Percentiles rank a stretch among this genome's conserved stretches.
Evolutionary conservation across 2,888 invertebrate genomes (phyloP).

Genomic region (Drosophila emarginata): DNA sequence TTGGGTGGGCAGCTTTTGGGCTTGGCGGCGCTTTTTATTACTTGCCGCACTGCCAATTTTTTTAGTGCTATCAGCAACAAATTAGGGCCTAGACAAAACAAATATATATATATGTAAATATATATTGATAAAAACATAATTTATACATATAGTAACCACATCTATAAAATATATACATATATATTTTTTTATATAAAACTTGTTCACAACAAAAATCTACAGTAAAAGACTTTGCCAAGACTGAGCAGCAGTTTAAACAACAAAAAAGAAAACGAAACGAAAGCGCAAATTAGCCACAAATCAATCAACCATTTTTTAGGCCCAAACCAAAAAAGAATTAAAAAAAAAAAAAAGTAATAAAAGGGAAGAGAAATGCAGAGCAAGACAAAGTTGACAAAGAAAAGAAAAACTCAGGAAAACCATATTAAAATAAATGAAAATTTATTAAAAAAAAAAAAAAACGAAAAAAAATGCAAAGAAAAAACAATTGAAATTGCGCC

Average conservation of each 20-base stretch:
- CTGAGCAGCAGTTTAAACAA: slow-evolving; percentile 65
- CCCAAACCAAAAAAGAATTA: slow-evolving; percentile 38
- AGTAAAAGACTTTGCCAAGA: slow-evolving; percentile 72
- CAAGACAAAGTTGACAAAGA: slow-evolving; percentile 15
- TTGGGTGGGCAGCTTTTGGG: slow-evolving; percentile 34
- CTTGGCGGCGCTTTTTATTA: slow-evolving; percentile 58
- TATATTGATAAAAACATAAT: slow-evolving; percentile 48
- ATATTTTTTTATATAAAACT: slow-evolving; percentile 4
- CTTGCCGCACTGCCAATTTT: slow-evolving; percentile 62
- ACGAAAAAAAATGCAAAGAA: slow-evolving; percentile 15
- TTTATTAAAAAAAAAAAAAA: slow-evolving; percentile 18
- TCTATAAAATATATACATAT: slow-evolving; percentile 7
- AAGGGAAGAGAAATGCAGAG: not conserved
- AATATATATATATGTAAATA: slow-evolving; percentile 53
- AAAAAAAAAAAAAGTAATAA: slow-evolving; percentile 21
- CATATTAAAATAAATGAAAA: slow-evolving; percentile 47
- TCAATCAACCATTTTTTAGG: slow-evolving; percentile 36
- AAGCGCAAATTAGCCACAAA: slow-evolving; percentile 30
- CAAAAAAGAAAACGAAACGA: slow-evolving; percentile 19
- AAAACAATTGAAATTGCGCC: slow-evolving; percentile 42
- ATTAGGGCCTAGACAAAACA: slow-evolving; percentile 52
- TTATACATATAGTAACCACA: slow-evolving; percentile 28
- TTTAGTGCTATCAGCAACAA: slow-evolving; percentile 44
- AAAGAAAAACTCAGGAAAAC: slow-evolving; percentile 59
- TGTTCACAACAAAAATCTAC: slow-evolving; percentile 36